Evolutionary conservation across 2,113 vertebrate genomes (phyloP).

Genomic region (Mus spicilegus): DNA sequence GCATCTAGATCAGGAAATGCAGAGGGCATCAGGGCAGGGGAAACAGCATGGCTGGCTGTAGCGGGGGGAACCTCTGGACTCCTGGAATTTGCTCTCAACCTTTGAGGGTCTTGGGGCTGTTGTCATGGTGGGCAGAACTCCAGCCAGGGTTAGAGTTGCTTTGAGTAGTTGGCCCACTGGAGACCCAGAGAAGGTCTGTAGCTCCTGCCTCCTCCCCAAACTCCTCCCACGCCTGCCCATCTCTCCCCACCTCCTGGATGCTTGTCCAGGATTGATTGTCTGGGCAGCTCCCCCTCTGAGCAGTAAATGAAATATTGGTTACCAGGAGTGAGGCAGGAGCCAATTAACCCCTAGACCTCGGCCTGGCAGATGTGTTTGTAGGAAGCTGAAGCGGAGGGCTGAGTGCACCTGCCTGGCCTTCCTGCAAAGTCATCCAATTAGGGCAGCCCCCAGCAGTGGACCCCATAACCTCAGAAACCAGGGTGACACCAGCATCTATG

Average conservation of each 20-base stretch:
- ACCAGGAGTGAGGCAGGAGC: conserved; percentile 79
- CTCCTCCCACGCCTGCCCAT: background rate
- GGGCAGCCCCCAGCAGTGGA: conserved; percentile 63
- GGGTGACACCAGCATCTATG: background rate
- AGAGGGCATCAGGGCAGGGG: background rate
- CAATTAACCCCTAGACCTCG: conserved; percentile 82
- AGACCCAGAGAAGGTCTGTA: background rate
- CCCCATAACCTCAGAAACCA: conserved; percentile 50
- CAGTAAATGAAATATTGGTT: conserved; percentile 84
- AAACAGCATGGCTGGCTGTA: background rate
- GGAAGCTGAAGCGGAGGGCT: conserved; percentile 51
- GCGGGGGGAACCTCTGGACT: background rate
- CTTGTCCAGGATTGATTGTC: conserved; percentile 80
- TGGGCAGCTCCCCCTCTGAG: conserved; percentile 75
- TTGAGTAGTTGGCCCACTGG: background rate
- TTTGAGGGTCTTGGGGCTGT: background rate
- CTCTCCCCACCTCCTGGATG: conserved; percentile 39
- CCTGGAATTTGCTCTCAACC: background rate
- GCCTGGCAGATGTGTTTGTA: conserved; percentile 71
- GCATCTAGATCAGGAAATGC: conserved; percentile 40
- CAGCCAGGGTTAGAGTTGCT: background rate
- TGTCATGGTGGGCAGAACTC: background rate
- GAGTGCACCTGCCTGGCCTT: conserved; percentile 70
- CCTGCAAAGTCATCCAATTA: conserved; percentile 80
- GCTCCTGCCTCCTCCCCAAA: background rate